phyloP scores from a whole-genome alignment of 2,113 vertebrate genomes.

The Parus major region DNA sequence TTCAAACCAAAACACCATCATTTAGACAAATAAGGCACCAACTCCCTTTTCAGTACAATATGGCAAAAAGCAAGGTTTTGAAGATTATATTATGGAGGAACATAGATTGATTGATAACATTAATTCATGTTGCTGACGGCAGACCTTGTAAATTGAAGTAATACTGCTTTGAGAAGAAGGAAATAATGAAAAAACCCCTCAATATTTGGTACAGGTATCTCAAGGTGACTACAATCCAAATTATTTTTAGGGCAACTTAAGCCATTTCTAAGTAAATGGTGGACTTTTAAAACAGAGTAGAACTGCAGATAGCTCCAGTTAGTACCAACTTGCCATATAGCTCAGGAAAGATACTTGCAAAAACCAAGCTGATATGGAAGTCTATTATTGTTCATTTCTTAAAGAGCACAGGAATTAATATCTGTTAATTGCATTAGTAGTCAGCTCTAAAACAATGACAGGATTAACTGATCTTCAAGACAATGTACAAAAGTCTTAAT shows the following conservation, averaged over 20 bases:
- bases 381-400: not conserved
- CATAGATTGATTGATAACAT: not conserved
- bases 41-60: not conserved
- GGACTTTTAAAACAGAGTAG: not conserved
- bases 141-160: not conserved
- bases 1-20: not conserved
- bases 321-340: not conserved
- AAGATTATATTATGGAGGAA: not conserved
- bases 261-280: not conserved
- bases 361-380: not conserved
- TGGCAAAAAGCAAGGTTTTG: not conserved
- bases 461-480: not conserved
- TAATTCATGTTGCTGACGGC: not conserved
- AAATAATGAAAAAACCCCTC: not conserved
- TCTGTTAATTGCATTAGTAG: not conserved
- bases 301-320: not conserved
- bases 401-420: not conserved
- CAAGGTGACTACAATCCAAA: not conserved
- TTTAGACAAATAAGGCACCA: not conserved
- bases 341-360: not conserved
- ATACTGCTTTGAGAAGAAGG: not conserved
- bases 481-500: not conserved
- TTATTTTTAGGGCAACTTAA: not conserved
- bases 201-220: not conserved
- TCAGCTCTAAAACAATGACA: not conserved